phyloP scores from a whole-genome alignment of 1,140 invertebrate species.

The Drosophila parabipectinata region DNA sequence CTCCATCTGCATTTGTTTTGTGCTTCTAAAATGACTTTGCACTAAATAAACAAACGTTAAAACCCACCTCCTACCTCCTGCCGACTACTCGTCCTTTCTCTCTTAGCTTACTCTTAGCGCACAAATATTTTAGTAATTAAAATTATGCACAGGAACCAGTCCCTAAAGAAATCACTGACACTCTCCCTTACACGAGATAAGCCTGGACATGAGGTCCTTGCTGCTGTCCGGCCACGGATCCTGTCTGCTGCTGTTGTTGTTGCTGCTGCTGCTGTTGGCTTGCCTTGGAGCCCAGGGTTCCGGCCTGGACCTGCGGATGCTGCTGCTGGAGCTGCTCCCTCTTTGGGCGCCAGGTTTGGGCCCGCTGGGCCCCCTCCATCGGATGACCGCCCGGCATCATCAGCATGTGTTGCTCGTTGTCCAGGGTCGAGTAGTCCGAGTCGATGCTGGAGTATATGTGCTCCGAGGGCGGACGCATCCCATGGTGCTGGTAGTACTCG shows the following conservation, averaged over 20 bases:
- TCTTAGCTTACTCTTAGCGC: slow-evolving; percentile 60
- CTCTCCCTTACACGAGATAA: slow-evolving; percentile 58
- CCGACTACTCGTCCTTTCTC: slow-evolving; percentile 4
- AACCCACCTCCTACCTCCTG: slow-evolving; percentile 19
- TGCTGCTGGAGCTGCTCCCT: slow-evolving; percentile 55
- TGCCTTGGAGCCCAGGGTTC: slow-evolving; percentile 56
- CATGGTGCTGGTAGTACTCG: slow-evolving; percentile 83
- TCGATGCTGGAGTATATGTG: slow-evolving; percentile 94
- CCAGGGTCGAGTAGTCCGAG: slow-evolving; percentile 88
- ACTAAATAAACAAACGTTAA: slow-evolving; percentile 71
- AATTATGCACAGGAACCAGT: slow-evolving; percentile 83
- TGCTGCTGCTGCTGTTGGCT: slow-evolving; percentile 47
- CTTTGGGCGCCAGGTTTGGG: slow-evolving; percentile 73
- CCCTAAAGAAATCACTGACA: slow-evolving; percentile 81
- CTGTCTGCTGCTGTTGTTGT: slow-evolving; percentile 48
- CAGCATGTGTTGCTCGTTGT: slow-evolving; percentile 82
- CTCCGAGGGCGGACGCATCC: slow-evolving; percentile 89
- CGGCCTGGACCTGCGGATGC: slow-evolving; percentile 52
- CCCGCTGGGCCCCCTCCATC: slow-evolving; percentile 40
- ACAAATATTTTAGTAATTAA: slow-evolving; percentile 81
- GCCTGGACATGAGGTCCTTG: slow-evolving; percentile 68
- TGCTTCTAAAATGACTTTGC: slow-evolving; percentile 79
- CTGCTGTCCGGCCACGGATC: slow-evolving; percentile 63
- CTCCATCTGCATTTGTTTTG: slow-evolving; percentile 46
- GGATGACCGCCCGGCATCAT: slow-evolving; percentile 59